Evolutionary conservation across 2,888 invertebrate genomes (phyloP).

Genomic region (Chloroclysta siterata): DNA sequence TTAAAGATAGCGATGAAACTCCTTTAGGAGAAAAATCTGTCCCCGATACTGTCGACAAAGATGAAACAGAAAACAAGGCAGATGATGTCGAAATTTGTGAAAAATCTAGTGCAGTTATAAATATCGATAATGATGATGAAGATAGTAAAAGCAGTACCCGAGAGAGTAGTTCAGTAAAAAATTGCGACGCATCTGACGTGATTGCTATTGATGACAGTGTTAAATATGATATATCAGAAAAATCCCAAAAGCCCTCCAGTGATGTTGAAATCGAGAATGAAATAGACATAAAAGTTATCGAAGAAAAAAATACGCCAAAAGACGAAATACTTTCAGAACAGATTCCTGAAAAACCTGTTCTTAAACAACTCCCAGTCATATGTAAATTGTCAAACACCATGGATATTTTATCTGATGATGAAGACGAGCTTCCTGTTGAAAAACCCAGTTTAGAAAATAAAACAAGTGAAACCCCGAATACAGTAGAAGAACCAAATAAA

Average conservation of each 20-base stretch:
- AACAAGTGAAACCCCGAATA: constrained; percentile 3
- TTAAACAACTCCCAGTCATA: constrained; percentile 40
- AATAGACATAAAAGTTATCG: not conserved
- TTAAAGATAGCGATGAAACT: constrained; percentile 30
- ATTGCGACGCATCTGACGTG: constrained; percentile 16
- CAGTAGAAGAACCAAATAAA: constrained; percentile 50
- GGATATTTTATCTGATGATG: constrained; percentile 74
- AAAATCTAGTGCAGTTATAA: constrained; percentile 15
- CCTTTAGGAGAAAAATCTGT: constrained; percentile 1
- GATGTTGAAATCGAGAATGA: constrained; percentile 34
- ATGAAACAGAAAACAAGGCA: constrained; percentile 2
- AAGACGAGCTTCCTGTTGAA: constrained; percentile 55
- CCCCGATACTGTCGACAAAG: not conserved
- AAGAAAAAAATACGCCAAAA: constrained; percentile 10
- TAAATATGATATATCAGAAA: constrained; percentile 15
- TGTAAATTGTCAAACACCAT: constrained; percentile 70
- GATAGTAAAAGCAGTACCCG: constrained; percentile 22
- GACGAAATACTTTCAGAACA: constrained; percentile 11
- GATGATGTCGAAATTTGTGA: constrained; percentile 10
- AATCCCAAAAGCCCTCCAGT: not conserved
- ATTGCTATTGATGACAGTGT: constrained; percentile 29
- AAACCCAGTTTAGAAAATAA: constrained; percentile 20
- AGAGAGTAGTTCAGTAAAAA: constrained; percentile 16
- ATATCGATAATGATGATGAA: constrained; percentile 25
- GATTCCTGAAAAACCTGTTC: constrained; percentile 12